Evolutionary conservation across 2,113 vertebrate species (phyloP).

Genomic region (Alaudala cheleensis): DNA sequence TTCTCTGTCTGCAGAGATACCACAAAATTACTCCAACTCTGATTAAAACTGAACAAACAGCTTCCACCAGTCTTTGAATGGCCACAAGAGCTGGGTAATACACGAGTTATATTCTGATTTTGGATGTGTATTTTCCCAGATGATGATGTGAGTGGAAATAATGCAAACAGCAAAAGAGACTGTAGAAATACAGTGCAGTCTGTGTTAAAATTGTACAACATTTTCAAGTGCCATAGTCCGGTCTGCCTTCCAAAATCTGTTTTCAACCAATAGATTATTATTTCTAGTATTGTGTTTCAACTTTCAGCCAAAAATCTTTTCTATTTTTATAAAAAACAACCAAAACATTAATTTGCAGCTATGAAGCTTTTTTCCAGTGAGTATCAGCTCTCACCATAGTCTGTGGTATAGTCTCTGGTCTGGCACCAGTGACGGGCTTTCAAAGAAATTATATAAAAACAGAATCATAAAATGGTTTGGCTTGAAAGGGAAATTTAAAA

Average conservation of each 20-base stretch:
- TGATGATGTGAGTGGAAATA: neutral
- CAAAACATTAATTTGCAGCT: neutral
- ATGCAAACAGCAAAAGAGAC: neutral
- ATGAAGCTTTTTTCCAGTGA: neutral
- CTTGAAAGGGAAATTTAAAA: neutral
- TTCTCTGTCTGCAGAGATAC: neutral
- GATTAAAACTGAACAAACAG: neutral
- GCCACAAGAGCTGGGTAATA: neutral
- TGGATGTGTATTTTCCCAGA: neutral
- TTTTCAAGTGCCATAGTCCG: neutral
- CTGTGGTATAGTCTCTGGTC: neutral
- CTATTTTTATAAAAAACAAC: neutral
- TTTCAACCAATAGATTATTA: neutral
- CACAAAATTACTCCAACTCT: neutral
- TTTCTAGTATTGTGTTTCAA: neutral
- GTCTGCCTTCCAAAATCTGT: neutral
- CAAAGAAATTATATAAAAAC: neutral
- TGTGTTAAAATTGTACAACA: neutral
- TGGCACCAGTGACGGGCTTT: rapidly evolving
- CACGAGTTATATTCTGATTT: neutral
- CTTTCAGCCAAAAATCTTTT: neutral
- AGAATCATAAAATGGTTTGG: neutral
- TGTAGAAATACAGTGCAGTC: neutral
- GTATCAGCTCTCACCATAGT: neutral
- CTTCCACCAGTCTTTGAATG: neutral